Conservation (phyloP, 2,797 vertebrate species). For the Carcharodon carcharias region DNA sequence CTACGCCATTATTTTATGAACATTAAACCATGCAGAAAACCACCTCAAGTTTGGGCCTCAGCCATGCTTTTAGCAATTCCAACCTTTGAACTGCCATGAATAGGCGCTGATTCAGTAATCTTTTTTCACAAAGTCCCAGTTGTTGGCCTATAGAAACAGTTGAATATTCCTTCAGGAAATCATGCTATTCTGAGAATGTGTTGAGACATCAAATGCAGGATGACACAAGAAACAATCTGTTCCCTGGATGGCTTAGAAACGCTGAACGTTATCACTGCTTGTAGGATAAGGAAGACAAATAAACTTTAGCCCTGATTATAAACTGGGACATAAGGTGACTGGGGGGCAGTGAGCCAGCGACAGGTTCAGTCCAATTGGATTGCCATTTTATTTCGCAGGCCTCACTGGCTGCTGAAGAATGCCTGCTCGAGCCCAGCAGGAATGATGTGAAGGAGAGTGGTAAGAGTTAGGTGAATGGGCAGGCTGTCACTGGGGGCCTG, state of each 20-base stretch:
- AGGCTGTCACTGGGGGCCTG: background rate
- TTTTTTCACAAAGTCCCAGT: background rate
- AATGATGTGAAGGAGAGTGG: background rate
- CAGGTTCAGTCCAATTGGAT: background rate
- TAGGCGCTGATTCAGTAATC: constrained; percentile 3
- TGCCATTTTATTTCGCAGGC: background rate
- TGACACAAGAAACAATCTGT: background rate
- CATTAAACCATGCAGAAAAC: background rate
- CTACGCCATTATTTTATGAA: background rate
- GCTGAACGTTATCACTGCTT: background rate
- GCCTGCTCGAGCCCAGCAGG: background rate
- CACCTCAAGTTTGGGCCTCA: background rate
- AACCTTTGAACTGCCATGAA: background rate
- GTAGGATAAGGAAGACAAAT: background rate
- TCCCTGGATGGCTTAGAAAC: background rate
- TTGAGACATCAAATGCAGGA: background rate
- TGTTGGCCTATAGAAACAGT: background rate
- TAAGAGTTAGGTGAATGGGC: background rate
- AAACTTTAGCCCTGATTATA: background rate
- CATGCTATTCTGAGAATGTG: background rate
- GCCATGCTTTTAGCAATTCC: background rate
- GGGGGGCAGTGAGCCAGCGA: background rate
- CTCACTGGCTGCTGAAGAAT: background rate
- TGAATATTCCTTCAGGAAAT: background rate
- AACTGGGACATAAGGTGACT: background rate